Conservation (phyloP, 2,797 vertebrate genomes). For the Lagocephalus sceleratus region DNA sequence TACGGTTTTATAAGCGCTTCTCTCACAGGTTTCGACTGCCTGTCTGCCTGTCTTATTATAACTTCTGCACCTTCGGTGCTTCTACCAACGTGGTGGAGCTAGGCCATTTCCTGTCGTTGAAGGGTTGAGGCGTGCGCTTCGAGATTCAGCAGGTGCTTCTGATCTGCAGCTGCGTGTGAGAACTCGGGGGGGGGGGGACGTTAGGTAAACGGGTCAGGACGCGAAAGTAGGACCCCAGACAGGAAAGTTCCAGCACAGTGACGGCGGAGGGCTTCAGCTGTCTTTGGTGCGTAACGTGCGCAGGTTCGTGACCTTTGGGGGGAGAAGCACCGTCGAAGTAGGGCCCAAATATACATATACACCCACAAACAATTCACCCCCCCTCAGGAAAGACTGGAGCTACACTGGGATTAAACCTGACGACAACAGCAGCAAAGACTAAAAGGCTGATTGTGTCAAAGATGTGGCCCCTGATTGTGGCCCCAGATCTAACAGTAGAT, state of each 20-base stretch:
- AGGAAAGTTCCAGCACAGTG: conserved; percentile 54
- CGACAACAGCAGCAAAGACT: no score
- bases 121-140: conserved; percentile 65
- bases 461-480: conserved; percentile 31
- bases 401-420: no score
- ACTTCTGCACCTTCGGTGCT: conserved; percentile 18
- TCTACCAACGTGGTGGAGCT: conserved; percentile 38
- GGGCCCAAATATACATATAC: no score
- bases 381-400: no score
- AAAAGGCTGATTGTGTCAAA: conserved; percentile 7
- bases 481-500: background rate
- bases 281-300: conserved; percentile 16
- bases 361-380: no score
- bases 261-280: conserved; percentile 2
- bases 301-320: conserved; percentile 26
- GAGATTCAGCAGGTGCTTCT: conserved; percentile 70
- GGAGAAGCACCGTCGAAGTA: background rate
- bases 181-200: conserved; percentile 46
- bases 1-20: conserved; percentile 1
- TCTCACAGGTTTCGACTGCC: conserved; percentile 24
- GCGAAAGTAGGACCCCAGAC: conserved; percentile 35
- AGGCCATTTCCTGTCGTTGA: conserved; percentile 80
- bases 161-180: conserved; percentile 66
- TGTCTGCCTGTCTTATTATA: conserved; percentile 39
- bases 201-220: conserved; percentile 71